phyloP scores from a whole-genome alignment of 2,113 vertebrate genomes.

The Elanoides forficatus region DNA sequence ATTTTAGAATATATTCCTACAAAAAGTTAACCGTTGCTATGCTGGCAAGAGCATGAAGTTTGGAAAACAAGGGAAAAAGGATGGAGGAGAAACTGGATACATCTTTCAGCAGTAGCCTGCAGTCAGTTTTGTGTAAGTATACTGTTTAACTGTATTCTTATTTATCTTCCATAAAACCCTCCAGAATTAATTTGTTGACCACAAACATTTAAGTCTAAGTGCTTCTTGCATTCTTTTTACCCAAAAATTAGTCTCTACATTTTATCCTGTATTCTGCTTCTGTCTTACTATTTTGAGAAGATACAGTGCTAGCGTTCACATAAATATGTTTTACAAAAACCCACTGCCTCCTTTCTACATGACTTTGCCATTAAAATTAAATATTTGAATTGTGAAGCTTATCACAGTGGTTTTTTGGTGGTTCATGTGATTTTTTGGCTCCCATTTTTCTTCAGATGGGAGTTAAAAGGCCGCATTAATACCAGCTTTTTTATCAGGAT shows the following conservation, averaged over 20 bases:
- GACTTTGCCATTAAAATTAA: background rate
- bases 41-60: background rate
- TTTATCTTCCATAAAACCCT: background rate
- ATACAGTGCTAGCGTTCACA: background rate
- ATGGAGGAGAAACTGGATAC: background rate
- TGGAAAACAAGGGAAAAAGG: background rate
- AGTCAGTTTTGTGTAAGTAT: background rate
- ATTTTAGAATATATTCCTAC: background rate
- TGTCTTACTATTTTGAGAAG: background rate
- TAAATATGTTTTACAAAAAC: background rate
- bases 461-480: background rate
- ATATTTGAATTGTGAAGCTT: background rate
- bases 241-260: background rate
- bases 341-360: background rate
- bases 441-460: background rate
- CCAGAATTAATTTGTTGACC: background rate
- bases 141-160: background rate
- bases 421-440: background rate
- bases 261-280: background rate
- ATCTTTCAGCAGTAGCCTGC: background rate
- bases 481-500: background rate
- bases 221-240: background rate
- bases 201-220: background rate
- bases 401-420: too few relatives aligned
- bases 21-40: background rate